phyloP scores from a whole-genome alignment of 2,888 invertebrate genomes.

The Heteromurus nitidus region DNA sequence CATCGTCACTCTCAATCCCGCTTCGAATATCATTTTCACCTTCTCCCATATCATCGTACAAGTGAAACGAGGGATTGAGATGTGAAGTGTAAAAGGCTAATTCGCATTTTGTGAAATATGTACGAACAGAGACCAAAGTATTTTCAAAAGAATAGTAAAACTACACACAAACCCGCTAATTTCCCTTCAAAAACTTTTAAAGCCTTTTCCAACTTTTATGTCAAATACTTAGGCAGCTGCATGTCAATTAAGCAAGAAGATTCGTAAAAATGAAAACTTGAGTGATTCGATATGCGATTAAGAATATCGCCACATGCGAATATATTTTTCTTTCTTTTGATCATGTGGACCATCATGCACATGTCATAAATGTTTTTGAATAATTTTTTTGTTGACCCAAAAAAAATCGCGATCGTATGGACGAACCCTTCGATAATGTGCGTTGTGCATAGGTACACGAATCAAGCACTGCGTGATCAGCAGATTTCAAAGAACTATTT shows the following conservation, averaged over 20 bases:
- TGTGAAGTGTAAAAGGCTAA: too few relatives aligned
- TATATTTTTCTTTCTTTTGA: not conserved
- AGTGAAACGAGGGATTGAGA: not conserved
- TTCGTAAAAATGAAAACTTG: not conserved
- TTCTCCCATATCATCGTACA: slow-evolving; percentile 23
- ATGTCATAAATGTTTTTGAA: not conserved
- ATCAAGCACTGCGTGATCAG: not conserved
- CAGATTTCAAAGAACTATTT: not conserved
- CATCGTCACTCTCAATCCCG: slow-evolving; percentile 27
- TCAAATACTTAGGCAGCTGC: too few relatives aligned
- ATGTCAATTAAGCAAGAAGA: too few relatives aligned
- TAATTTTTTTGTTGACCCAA: not conserved
- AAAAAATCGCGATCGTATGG: not conserved
- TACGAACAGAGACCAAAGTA: too few relatives aligned
- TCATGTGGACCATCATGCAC: not conserved
- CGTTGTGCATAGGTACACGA: too few relatives aligned
- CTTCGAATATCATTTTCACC: slow-evolving; percentile 19
- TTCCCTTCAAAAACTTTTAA: too few relatives aligned
- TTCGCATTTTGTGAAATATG: too few relatives aligned
- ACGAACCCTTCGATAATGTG: too few relatives aligned
- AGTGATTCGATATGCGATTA: slow-evolving; percentile 3
- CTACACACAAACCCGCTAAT: too few relatives aligned
- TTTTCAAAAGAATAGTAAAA: too few relatives aligned
- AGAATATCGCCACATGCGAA: not conserved
- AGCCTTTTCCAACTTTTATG: too few relatives aligned